Evolutionary conservation across 2,888 invertebrate genomes (phyloP), one percentile per base, ranked within the genome.

Genomic region (Phyllotreta striolata): DNA sequence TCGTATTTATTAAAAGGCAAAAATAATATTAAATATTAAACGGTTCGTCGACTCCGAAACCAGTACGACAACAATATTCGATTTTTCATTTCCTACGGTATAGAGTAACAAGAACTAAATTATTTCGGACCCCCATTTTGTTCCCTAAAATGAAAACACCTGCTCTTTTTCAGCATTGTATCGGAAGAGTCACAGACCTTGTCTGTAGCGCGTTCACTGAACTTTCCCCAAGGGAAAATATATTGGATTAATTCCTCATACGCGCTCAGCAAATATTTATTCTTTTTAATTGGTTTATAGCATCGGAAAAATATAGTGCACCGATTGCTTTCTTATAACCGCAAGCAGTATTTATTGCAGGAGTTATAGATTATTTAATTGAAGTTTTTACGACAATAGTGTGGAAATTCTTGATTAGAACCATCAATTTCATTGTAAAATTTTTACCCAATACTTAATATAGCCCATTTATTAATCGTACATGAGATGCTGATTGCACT

Each of bases 171-270:
- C 54, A 60, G 52, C 34, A 44, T 60, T 54, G 24, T 24, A 43
- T 39, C 52, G 54, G 44, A 60, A 44, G 41, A 51, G 57, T 58
- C 57, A 52, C 60, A 54, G 54, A 60, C 44, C 51, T 51, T 43
- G 43, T 43, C 52, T 44, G 44, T 43, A 59, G 8, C 43, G 54
- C 60, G 54, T 60, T 52, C 51, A 60, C 44, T 60, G 54, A 60
- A 54, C 54, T 54, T 46, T 52, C 39, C 10, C 14, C 8, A 49
- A 58, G 14, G 34, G 49, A 49, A 40, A 39, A 37, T 58, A 47
- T 58, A 58, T 58, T 58, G 57, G 57, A 58, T 58, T 58, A 58
- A 49, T 58, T 47, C 39, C 57, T 35, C 40, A 39, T 14, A 49
- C 38, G 12, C 13, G 14, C 49, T 6, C 51, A 12, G 57, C 40